phyloP scores from a whole-genome alignment of 2,888 invertebrate genomes.

The Trachelus stipa region DNA sequence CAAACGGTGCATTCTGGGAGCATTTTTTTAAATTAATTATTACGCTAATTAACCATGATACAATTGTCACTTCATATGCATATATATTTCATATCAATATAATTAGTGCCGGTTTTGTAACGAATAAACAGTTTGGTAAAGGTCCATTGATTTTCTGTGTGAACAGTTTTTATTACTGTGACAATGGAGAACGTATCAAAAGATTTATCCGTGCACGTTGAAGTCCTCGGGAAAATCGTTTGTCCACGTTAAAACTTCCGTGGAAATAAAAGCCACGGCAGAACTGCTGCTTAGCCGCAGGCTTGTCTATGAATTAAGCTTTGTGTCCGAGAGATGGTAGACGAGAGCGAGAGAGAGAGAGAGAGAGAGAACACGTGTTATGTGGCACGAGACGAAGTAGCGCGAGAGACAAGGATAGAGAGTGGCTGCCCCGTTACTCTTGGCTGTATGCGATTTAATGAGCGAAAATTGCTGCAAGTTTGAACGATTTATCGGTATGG shows the following conservation, averaged over 20 bases:
- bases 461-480: constrained; percentile 2
- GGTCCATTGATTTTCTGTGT: no score
- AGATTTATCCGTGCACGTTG: neutral
- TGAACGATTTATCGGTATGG: neutral
- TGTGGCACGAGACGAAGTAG: neutral
- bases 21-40: constrained; percentile 3
- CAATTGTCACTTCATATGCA: neutral
- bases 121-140: no score
- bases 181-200: neutral
- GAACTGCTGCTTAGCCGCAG: neutral
- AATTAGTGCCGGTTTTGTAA: no score
- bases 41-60: constrained; percentile 17
- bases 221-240: neutral
- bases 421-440: neutral
- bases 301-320: neutral
- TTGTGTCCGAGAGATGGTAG: neutral
- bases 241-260: neutral
- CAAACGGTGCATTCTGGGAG: neutral
- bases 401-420: neutral
- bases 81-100: neutral
- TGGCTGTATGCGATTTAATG: neutral
- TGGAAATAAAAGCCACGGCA: neutral
- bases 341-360: neutral
- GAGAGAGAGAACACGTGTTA: neutral
- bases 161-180: neutral